These are phyloP conservation scores for Didymodactylos carnosus DNA, from an alignment of 2,888 invertebrate species.

Conservation along the genomic window DNA sequence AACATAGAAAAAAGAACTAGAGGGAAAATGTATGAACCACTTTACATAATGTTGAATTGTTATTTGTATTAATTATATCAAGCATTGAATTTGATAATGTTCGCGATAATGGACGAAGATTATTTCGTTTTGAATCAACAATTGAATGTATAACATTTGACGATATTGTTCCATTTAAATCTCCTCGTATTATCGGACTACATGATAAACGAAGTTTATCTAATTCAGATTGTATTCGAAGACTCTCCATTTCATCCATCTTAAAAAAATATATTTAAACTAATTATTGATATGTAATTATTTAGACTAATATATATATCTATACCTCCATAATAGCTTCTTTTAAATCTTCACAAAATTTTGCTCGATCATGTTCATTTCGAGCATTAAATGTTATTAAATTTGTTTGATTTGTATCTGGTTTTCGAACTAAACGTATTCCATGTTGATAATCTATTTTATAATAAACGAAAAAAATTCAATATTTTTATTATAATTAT, in stretches of 20 bases:
- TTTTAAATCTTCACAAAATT: conserved; percentile 88
- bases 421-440: conserved; percentile 53
- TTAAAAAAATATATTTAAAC: too few species aligned
- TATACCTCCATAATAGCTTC: conserved; percentile 77
- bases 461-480: conserved; percentile 21
- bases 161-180: background rate
- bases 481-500: background rate
- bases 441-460: conserved; percentile 71
- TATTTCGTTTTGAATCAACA: background rate
- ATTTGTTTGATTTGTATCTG: conserved; percentile 50
- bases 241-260: background rate
- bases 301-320: too few species aligned
- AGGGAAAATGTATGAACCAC: background rate
- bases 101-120: background rate
- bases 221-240: background rate
- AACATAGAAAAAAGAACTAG: background rate
- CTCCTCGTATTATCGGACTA: background rate
- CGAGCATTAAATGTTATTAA: conserved; percentile 87
- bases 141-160: background rate
- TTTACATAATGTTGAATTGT: background rate
- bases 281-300: too few species aligned
- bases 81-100: background rate
- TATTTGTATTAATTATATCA: too few species aligned
- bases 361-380: conserved; percentile 90
- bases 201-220: background rate